phyloP scores from a whole-genome alignment of 2,113 vertebrate species.

The Pterocles gutturalis region DNA sequence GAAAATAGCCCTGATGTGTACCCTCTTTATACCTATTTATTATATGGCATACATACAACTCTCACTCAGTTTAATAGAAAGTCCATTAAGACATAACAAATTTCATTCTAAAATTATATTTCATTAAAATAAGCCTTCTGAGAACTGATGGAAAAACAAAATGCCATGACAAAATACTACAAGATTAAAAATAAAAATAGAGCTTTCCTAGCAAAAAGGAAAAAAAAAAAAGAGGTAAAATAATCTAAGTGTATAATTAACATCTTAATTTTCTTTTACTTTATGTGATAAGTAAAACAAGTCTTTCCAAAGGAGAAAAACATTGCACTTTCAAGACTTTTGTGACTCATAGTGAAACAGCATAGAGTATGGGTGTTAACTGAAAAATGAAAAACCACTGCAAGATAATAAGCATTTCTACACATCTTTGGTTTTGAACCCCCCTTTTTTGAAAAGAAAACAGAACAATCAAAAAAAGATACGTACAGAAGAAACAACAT shows the following conservation, averaged over 20 bases:
- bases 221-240: not conserved
- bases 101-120: not conserved
- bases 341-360: constrained; percentile 1
- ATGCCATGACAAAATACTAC: not conserved
- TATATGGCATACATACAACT: not conserved
- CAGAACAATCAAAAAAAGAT: constrained; percentile 56
- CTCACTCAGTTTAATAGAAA: not conserved
- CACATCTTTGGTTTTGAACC: constrained; percentile 28
- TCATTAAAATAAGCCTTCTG: not conserved
- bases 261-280: not conserved
- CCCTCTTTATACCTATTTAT: not conserved
- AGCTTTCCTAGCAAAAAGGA: not conserved
- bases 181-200: not conserved
- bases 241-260: not conserved
- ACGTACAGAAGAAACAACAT: constrained; percentile 66
- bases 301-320: not conserved
- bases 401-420: constrained; percentile 9
- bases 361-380: not conserved
- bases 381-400: constrained; percentile 7
- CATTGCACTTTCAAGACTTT: constrained; percentile 67
- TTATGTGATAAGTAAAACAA: not conserved
- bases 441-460: constrained; percentile 40
- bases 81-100: no score
- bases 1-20: not conserved
- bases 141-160: not conserved